Percentiles rank a stretch among this genome's conserved stretches.
These are phyloP conservation scores for Paelopatides confundens DNA, from an alignment of 53 echinoderm and acorn worm species.

Conservation along the genomic window DNA sequence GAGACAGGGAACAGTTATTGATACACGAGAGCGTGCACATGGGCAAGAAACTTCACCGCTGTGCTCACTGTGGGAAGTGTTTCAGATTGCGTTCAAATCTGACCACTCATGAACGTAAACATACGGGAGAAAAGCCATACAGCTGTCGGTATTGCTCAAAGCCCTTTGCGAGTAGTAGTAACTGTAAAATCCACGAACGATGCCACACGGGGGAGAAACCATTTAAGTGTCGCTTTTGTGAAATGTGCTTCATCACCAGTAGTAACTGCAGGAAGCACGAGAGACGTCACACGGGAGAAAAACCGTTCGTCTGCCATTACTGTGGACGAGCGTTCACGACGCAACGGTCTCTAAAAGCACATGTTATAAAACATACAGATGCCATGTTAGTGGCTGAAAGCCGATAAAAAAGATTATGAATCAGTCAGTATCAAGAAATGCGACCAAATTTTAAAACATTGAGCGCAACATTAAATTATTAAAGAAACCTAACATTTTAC, in stretches of 20 bases:
- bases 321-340: conserved; percentile 27
- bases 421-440: too few species aligned
- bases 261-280: conserved; percentile 40
- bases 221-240: conserved; percentile 3
- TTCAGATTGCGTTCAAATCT: conserved; percentile 24
- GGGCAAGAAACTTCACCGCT: conserved; percentile 40
- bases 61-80: conserved; percentile 12
- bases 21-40: conserved; percentile 27
- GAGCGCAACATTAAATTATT: too few species aligned
- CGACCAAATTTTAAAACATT: too few species aligned
- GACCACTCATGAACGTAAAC: conserved; percentile 1
- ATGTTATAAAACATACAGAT: background rate
- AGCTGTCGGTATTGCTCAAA: background rate
- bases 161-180: conserved; percentile 28
- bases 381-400: background rate
- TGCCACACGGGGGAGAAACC: conserved; percentile 39
- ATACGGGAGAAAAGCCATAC: conserved; percentile 26
- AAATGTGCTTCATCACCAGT: conserved; percentile 25
- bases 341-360: conserved; percentile 3
- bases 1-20: conserved; percentile 13
- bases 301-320: conserved; percentile 12
- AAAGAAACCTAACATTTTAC: too few species aligned
- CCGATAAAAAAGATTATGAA: background rate
- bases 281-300: conserved; percentile 24
- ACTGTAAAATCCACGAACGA: conserved; percentile 38